phyloP scores from a whole-genome alignment of 2,113 vertebrate genomes.

The Mormyrus iriodes region DNA sequence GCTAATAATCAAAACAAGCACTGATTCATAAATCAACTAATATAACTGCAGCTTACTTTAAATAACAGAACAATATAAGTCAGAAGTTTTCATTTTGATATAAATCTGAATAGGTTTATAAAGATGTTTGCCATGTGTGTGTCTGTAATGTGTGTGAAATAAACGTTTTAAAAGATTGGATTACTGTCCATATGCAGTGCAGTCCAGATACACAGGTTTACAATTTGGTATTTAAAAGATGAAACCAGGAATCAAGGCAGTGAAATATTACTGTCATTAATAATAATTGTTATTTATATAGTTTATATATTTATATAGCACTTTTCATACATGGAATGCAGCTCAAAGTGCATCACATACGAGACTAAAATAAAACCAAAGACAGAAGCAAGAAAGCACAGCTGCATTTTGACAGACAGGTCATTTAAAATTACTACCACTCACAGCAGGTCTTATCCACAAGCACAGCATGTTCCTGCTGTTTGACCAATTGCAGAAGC shows the following conservation, averaged over 20 bases:
- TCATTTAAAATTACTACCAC: not conserved
- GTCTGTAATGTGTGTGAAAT: not conserved
- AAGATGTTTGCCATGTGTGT: not conserved
- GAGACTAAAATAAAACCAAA: not conserved
- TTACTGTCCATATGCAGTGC: not conserved
- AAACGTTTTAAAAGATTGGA: not conserved
- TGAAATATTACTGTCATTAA: not conserved
- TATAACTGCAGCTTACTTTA: not conserved
- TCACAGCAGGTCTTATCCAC: not conserved
- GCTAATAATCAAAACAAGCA: not conserved
- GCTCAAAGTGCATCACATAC: not conserved
- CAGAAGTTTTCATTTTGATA: not conserved
- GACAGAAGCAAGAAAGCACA: not conserved
- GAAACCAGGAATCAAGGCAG: not conserved
- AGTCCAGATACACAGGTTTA: not conserved
- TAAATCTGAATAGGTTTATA: not conserved
- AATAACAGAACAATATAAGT: not conserved
- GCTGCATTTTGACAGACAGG: not conserved
- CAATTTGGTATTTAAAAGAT: not conserved
- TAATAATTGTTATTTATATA: not conserved
- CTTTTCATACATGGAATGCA: not conserved
- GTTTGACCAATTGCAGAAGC: not conserved
- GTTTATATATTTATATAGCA: too few species aligned
- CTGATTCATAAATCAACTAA: not conserved
- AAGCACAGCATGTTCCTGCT: conserved; percentile 8